Evolutionary conservation across 2,888 invertebrate species (phyloP), one percentile per base, ranked within the genome.

Genomic region (Lasioglossum leucozonium): DNA sequence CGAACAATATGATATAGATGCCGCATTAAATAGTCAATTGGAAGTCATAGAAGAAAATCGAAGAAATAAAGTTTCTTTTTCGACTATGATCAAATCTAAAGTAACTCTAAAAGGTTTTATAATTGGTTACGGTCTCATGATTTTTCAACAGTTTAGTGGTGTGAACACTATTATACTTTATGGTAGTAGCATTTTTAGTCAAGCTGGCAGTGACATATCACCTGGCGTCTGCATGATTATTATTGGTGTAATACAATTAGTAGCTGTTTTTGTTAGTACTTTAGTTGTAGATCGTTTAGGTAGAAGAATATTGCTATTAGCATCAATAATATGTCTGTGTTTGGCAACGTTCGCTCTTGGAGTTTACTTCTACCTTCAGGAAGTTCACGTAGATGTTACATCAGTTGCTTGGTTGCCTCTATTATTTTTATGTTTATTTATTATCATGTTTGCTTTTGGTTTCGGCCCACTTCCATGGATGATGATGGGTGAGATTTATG

Each of bases 381-480:
- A 76, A 0, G 62, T 72, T 0, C 82, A 93, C 0, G 89, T 94
- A 0, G 91, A 93, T 0, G 95, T 97, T 0, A 92, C 93, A 0
- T 92, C 95, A 26, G 95, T 98, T 11, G 96, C 96, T 0, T 98
- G 98, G 97, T 93, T 98, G 81, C 98, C 98, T 0, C 95, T 98
- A 8, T 91, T 96, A 2, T 96, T 97, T 42, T 95, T 98, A 34
- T 97, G 98, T 71, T 87, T 97, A 2, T 98, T 98, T 94, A 97
- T 98, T 34, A 95, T 98, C 34, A 96, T 97, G 69, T 98, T 98
- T 95, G 98, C 98, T 0, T 93, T 98, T 58, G 98, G 98, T 73
- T 97, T 97, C 91, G 98, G 98, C 0, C 98, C 98, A 0, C 97
- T 98, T 72, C 98, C 98, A 0, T 98, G 98, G 98, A 96, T 98